phyloP scores from a whole-genome alignment of 1,140 invertebrate species.

The Prorops nasuta region DNA sequence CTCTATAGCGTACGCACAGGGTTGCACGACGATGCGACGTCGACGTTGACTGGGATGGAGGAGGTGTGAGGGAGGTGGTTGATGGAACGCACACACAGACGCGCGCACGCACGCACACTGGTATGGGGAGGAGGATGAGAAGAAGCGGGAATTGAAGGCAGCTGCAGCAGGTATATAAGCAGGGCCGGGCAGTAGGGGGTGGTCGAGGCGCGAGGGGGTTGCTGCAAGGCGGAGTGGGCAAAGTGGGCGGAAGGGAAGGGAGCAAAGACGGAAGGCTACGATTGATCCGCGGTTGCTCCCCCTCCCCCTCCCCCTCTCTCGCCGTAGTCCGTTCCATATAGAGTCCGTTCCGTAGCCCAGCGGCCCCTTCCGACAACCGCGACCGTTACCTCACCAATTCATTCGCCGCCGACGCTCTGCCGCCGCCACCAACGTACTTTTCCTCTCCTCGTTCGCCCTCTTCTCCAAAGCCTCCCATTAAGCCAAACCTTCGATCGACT shows the following conservation, averaged over 20 bases:
- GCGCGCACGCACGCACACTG: conserved; percentile 22
- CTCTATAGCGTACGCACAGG: not conserved
- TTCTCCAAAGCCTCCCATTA: no score
- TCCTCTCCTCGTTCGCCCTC: no score
- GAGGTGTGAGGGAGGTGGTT: conserved; percentile 22
- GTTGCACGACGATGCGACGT: conserved; percentile 28
- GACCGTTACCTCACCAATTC: conserved; percentile 42
- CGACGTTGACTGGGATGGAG: conserved; percentile 31
- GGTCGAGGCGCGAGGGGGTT: conserved; percentile 7
- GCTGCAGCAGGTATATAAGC: no score
- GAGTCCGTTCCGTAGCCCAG: conserved; percentile 12
- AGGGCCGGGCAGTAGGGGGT: conserved; percentile 13
- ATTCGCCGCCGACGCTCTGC: conserved; percentile 38
- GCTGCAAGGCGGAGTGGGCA: conserved; percentile 1
- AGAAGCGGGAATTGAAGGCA: no score
- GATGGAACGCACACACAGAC: no score
- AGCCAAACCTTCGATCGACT: no score
- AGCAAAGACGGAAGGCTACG: conserved; percentile 48
- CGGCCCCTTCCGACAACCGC: conserved; percentile 10
- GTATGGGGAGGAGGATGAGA: conserved; percentile 2
- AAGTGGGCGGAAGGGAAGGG: conserved; percentile 19
- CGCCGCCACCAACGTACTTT: no score
- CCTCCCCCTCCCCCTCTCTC: conserved; percentile 14
- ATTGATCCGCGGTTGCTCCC: conserved; percentile 51
- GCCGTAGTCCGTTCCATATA: conserved; percentile 24